Evolutionary conservation across 2,113 vertebrate species (phyloP).

Genomic region (Cettia cetti): DNA sequence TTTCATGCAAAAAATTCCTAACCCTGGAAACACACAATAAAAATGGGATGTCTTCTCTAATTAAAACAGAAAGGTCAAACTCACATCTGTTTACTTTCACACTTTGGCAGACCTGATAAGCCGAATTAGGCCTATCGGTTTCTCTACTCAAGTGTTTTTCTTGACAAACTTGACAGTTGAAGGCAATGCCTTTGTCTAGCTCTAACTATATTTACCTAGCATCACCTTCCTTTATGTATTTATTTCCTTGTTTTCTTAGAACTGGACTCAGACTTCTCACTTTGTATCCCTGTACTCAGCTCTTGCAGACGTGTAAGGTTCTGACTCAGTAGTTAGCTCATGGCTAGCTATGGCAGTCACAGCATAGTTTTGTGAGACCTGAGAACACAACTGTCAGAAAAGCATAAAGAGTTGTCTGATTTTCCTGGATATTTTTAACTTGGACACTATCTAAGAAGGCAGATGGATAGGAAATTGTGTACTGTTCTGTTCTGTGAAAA

Average conservation of each 20-base stretch:
- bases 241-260: neutral
- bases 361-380: neutral
- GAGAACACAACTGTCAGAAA: neutral
- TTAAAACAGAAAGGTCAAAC: conserved; percentile 21
- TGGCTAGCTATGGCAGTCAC: neutral
- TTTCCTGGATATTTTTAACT: neutral
- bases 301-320: neutral
- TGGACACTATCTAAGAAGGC: neutral
- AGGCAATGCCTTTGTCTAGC: neutral
- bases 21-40: neutral
- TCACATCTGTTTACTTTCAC: conserved; percentile 5
- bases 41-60: neutral
- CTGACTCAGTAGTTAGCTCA: neutral
- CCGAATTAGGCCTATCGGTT: neutral
- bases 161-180: neutral
- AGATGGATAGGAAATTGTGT: neutral
- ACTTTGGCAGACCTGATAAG: neutral
- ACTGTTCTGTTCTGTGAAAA: neutral
- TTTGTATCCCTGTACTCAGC: neutral
- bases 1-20: neutral
- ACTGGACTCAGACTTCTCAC: neutral
- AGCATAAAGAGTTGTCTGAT: neutral
- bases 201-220: neutral
- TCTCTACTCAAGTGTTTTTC: neutral
- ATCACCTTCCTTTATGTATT: neutral